Conservation (phyloP, 2,113 vertebrate genomes). For the Mirza zaza region DNA sequence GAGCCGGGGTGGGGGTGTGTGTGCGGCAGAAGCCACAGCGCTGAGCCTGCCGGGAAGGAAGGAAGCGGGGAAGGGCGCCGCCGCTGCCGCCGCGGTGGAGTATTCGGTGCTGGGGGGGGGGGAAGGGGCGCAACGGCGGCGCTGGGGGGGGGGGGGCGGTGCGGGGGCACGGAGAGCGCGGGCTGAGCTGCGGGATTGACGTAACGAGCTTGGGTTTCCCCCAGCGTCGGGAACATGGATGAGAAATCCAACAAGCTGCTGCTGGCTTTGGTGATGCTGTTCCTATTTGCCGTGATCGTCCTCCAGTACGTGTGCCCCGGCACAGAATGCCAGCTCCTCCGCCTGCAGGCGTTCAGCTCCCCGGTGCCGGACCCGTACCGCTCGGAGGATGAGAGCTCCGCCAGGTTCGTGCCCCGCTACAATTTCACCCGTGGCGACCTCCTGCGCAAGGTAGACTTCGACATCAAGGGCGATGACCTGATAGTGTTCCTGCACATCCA, state of each 20-base stretch:
- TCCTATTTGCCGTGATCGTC: constrained; percentile 94
- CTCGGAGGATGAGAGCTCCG: constrained; percentile 91
- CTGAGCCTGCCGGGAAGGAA: constrained; percentile 82
- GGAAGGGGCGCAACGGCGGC: constrained; percentile 51
- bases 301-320: constrained; percentile 96
- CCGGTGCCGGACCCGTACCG: constrained; percentile 91
- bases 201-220: constrained; percentile 79
- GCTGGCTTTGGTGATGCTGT: constrained; percentile 91
- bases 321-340: constrained; percentile 92
- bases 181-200: constrained; percentile 75
- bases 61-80: constrained; percentile 60
- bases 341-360: constrained; percentile 85
- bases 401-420: constrained; percentile 92
- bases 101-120: constrained; percentile 30
- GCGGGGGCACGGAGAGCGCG: constrained; percentile 56
- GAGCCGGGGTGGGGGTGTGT: constrained; percentile 41
- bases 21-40: constrained; percentile 75
- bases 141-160: constrained; percentile 53
- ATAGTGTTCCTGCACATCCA: constrained; percentile 98
- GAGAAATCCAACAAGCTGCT: constrained; percentile 92
- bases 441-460: constrained; percentile 90
- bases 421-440: constrained; percentile 92
- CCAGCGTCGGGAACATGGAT: constrained; percentile 91
- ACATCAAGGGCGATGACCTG: constrained; percentile 95
- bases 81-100: constrained; percentile 18